Conservation (phyloP, 1,140 invertebrate species). For the Proales similis region DNA sequence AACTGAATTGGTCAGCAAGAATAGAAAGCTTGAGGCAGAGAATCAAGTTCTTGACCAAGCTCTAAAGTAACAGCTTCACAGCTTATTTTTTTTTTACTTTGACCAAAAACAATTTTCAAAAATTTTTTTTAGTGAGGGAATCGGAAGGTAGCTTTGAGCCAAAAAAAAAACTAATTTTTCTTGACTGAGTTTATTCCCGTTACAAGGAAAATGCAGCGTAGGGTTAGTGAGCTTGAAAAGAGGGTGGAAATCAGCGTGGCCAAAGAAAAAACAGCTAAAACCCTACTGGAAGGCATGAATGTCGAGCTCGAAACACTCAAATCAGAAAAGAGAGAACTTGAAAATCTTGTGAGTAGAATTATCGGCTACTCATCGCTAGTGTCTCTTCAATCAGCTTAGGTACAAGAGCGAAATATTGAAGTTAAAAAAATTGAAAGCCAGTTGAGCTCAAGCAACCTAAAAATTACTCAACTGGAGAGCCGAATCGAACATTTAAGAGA, state of each 20-base stretch:
- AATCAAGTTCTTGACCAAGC: constrained; percentile 34
- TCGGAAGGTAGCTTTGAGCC: too few relatives aligned
- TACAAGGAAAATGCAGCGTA: constrained; percentile 18
- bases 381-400: neutral
- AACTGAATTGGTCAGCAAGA: constrained; percentile 12
- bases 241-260: constrained; percentile 3
- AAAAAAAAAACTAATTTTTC: too few relatives aligned
- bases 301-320: constrained; percentile 3
- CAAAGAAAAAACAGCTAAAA: neutral
- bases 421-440: constrained; percentile 22
- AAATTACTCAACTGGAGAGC: constrained; percentile 18
- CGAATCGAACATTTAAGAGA: constrained; percentile 18
- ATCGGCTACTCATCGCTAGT: neutral
- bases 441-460: constrained; percentile 4
- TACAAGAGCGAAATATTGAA: constrained; percentile 11
- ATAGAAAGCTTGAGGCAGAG: constrained; percentile 14
- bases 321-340: constrained; percentile 8
- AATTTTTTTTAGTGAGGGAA: constrained; percentile 16
- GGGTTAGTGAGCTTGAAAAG: constrained; percentile 11
- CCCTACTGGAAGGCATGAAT: neutral
- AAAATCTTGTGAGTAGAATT: constrained; percentile 4
- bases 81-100: neutral
- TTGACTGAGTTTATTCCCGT: too few relatives aligned
- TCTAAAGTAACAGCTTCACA: neutral
- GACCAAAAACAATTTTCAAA: neutral